A percentile compares a stretch with the other conserved stretches of the same genome.
Conservation (phyloP, 2,113 vertebrate species). For the Edolisoma coerulescens region DNA sequence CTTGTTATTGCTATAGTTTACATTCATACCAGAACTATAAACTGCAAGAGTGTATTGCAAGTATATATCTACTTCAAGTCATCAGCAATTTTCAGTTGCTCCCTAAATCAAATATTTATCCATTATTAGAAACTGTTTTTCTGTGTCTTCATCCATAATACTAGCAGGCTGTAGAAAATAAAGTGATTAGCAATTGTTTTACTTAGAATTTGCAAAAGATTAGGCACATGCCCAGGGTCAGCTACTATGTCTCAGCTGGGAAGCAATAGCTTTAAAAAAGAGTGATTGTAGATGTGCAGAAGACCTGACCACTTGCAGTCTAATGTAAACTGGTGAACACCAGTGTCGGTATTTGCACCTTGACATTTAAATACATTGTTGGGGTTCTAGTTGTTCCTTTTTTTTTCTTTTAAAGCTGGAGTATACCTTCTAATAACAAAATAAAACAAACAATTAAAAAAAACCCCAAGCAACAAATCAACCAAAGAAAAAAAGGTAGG, state of each 20-base stretch:
- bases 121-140: background rate
- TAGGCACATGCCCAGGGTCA: background rate
- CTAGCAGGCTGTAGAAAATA: background rate
- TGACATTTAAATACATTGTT: background rate
- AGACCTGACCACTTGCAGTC: background rate
- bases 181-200: background rate
- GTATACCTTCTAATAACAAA: background rate
- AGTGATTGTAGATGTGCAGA: background rate
- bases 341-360: background rate
- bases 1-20: background rate
- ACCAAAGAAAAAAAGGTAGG: background rate
- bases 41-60: background rate
- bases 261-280: background rate
- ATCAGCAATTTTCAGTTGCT: background rate
- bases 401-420: background rate
- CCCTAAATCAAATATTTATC: background rate
- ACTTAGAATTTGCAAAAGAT: background rate
- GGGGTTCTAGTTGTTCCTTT: background rate
- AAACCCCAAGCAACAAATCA: background rate
- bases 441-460: background rate
- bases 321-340: background rate
- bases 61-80: background rate
- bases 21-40: background rate
- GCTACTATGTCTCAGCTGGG: background rate
- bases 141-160: background rate